Evolutionary conservation across 1,140 invertebrate genomes (phyloP), one percentile per base, ranked within the genome.

Genomic region (Penaeus chinensis): DNA sequence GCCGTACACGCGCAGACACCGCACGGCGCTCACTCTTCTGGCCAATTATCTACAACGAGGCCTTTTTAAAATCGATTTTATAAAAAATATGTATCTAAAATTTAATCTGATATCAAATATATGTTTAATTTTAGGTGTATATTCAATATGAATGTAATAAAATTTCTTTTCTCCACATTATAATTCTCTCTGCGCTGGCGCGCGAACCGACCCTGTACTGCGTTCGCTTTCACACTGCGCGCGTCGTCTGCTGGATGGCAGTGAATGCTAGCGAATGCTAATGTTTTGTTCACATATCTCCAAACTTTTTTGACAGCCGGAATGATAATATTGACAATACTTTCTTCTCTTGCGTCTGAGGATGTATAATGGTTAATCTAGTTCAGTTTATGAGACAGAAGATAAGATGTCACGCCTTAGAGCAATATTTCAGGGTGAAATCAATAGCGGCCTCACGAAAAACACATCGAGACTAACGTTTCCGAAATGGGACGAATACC

Each of bases 181-280:
- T 42, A 78, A 62, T n/a, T 60, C 86, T 83, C 16, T 22, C 24
- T 87, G 85, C 54, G 71, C 86, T 87, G 80, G 86, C 86, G 80
- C 86, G 86, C 80, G 86, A 87, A 82, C 85, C 71, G 60, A 60
- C 83, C 24, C 61, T 87, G 80, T 87, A 77, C 86, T 83, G 86
- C 82, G 79, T 87, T 87, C 85, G 86, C 86, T 78, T 83, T 87
- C 86, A 78, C 86, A 77, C 60, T 87, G 86, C 86, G 86, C 86
- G 86, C 86, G 86, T 87, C 86, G 86, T 87, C 86, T 87, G 86
- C 86, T 82, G 63, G 80, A 74, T 66, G 80, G 66, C 80, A 82
- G 24, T 77, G 80, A 87, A 62, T 54, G 71, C 42, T 82, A 83
- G 42, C 3, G 7, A 60, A 24, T 83, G 71, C 65, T 78, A 87